Conservation (phyloP, 2,797 vertebrate species). For the Fundulus diaphanus region DNA sequence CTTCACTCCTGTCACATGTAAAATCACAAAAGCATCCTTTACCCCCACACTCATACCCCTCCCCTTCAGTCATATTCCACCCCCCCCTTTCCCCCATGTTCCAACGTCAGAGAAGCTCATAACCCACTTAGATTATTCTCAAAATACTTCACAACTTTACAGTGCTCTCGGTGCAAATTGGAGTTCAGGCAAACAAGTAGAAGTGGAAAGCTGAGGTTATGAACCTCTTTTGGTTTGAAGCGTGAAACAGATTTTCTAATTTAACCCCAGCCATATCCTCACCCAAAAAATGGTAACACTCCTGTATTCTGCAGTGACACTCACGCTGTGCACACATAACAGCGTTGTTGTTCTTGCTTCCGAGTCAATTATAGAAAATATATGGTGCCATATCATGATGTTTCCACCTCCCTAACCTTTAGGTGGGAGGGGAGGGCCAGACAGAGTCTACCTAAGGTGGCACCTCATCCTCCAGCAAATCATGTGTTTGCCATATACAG, state of each 20-base stretch:
- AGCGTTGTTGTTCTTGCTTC: background rate
- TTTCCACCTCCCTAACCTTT: constrained; percentile 27
- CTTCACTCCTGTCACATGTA: constrained; percentile 83
- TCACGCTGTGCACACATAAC: constrained; percentile 11
- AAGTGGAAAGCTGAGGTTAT: constrained; percentile 63
- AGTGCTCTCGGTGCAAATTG: constrained; percentile 62
- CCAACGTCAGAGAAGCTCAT: constrained; percentile 67
- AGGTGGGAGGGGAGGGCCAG: constrained; percentile 17
- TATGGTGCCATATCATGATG: constrained; percentile 4
- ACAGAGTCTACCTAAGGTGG: constrained; percentile 30
- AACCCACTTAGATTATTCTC: constrained; percentile 81
- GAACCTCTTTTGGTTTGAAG: constrained; percentile 58
- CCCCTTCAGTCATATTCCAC: constrained; percentile 54
- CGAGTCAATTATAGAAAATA: constrained; percentile 19
- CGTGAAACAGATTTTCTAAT: constrained; percentile 35
- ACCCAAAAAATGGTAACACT: background rate
- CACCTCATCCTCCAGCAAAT: constrained; percentile 31
- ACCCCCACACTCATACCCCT: constrained; percentile 50
- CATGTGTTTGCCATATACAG: constrained; percentile 49
- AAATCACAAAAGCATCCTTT: constrained; percentile 80
- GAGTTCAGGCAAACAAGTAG: constrained; percentile 54
- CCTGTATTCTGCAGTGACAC: constrained; percentile 21
- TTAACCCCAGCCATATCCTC: constrained; percentile 40
- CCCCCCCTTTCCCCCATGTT: constrained; percentile 60
- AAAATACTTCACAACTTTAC: constrained; percentile 77